A percentile compares a stretch with the other conserved stretches of the same genome.
phyloP scores from a whole-genome alignment of 2,888 invertebrate genomes.

The Blastobasis lacticolella region DNA sequence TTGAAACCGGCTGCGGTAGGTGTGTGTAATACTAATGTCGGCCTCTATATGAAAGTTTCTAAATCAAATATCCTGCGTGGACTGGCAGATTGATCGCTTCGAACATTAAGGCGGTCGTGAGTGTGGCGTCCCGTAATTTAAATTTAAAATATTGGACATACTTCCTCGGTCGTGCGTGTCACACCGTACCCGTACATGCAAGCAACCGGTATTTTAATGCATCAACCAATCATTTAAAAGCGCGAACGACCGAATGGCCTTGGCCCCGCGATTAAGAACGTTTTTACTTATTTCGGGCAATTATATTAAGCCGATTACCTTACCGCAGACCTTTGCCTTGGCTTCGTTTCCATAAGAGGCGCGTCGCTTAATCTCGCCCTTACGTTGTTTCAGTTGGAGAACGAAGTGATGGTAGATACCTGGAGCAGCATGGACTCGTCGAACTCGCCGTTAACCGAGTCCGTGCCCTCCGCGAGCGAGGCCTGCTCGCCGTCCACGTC shows the following conservation, averaged over 20 bases:
- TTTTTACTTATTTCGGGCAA: slow-evolving; percentile 34
- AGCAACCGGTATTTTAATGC: slow-evolving; percentile 34
- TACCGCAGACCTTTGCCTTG: slow-evolving; percentile 32
- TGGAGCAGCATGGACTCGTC: slow-evolving; percentile 74
- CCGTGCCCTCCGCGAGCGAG: slow-evolving; percentile 67
- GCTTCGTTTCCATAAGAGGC: slow-evolving; percentile 29
- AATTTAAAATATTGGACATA: no score
- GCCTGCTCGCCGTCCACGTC: slow-evolving; percentile 67
- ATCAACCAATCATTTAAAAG: slow-evolving; percentile 31
- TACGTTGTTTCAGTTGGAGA: slow-evolving; percentile 70
- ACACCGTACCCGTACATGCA: slow-evolving; percentile 15
- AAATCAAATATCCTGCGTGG: no score
- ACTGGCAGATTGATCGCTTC: no score
- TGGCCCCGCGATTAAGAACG: slow-evolving; percentile 35
- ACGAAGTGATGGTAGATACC: slow-evolving; percentile 72
- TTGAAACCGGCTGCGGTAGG: no score
- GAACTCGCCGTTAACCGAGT: slow-evolving; percentile 69
- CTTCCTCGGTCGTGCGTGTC: no score
- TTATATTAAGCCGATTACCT: slow-evolving; percentile 39
- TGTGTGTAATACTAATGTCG: no score
- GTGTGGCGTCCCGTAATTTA: no score
- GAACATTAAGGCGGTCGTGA: no score
- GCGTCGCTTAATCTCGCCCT: slow-evolving; percentile 5
- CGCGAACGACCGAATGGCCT: slow-evolving; percentile 28
- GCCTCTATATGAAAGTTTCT: no score